Base-by-base conservation (phyloP, 2,888 invertebrate species). In the Acrobasis suavella region DNA sequence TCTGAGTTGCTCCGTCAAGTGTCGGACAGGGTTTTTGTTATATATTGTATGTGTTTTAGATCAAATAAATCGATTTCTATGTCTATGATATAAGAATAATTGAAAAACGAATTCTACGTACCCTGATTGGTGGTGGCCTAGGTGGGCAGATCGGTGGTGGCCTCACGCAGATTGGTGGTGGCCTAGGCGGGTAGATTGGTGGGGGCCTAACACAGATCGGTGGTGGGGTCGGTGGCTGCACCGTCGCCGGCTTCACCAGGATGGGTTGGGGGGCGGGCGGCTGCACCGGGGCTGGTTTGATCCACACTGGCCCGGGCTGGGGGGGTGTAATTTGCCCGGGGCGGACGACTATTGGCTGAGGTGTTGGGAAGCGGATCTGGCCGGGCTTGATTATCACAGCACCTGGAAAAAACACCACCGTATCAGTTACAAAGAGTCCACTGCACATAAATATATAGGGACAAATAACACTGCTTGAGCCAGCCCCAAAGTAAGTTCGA, bases 381-480 rank as follows among this genome's bases (percentile, higher is more conserved):
- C 89, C 89, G 2, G 89, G 89, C 32, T 77, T 80, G 15, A 89
- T 76, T 46, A 87, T 63, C 17, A 87, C 63, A 17, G 81, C 71
- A 8, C 87, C 89, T 89, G 79, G 8, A 72, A 72, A 32, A 7
- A 32, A 32, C 8, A 32, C 2, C 32, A 32, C 32, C 32, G 32
- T 22, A 22, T 22, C 22, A 22, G n/a, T n/a, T n/a, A n/a, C n/a
- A n/a, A n/a, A n/a, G n/a, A n/a, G n/a, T n/a, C n/a, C n/a, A n/a
- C n/a, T n/a, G n/a, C n/a, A n/a, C n/a, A n/a, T n/a, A n/a, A n/a
- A n/a, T n/a, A n/a, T n/a, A n/a, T n/a, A n/a, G n/a, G n/a, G n/a
- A n/a, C n/a, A n/a, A n/a, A n/a, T n/a, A n/a, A n/a, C n/a, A n/a
- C n/a, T n/a, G n/a, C n/a, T n/a, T n/a, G n/a, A n/a, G n/a, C n/a